Evolutionary conservation across 1,140 invertebrate genomes (phyloP), one percentile per base, ranked within the genome.

Genomic region (Macrotrachela quadricornifera): DNA sequence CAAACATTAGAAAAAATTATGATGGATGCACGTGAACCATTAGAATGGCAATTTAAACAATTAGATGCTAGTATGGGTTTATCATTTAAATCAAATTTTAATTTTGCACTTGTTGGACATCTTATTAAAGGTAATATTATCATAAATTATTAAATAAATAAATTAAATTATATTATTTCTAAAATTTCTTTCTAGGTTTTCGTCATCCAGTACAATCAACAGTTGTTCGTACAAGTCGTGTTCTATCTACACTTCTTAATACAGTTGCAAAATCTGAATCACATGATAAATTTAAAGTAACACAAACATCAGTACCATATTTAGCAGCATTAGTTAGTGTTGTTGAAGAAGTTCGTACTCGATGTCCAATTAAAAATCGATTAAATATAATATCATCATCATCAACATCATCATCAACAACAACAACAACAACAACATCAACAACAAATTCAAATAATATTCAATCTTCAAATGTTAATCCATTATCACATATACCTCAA

Each of bases 31-130:
- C 70, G 90, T 49, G 86, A 94, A 62, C 85, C 86, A n/a, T 70
- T 95, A n/a, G 87, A 94, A 64, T 92, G 85, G 85, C 86, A 94
- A 67, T 95, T 95, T 65, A 94, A 94, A 64, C 87, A 91, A 63
- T 68, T 95, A 15, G 90, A 96, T 67, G 83, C 92, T 63, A 82
- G 85, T 40, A 87, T 96, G 40, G 88, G 90, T 15, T 72, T 95
- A 16, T 78, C 76, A 62, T 80, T 80, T 62, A 78, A 76, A 63
- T 83, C 83, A 1, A 94, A 94, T 71, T 96, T 95, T 67, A 88
- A 96, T 75, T 95, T 95, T 74, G 90, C 90, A 13, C 71, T 96
- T 30, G 90, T 94, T 46, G 91, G 90, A 21, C 90, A 96, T 76
- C 74, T 96, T 30, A 70, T 95, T 18, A 96, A 96, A 75, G 67